These are phyloP conservation scores for Drosophila watanabei DNA, from an alignment of 1,140 invertebrate genomes.

Conservation along the genomic window DNA sequence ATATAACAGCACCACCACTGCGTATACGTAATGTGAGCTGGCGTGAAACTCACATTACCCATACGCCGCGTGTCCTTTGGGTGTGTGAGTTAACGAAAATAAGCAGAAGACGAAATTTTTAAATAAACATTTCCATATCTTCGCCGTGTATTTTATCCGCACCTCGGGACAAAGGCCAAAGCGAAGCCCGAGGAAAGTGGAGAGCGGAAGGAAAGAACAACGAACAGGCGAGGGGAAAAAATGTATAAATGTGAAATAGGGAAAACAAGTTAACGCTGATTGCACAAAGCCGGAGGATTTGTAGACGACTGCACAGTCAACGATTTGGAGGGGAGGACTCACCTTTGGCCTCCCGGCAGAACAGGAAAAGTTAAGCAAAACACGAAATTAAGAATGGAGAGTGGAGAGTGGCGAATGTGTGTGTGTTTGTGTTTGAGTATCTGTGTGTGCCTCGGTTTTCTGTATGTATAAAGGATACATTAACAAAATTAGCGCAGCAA, in stretches of 20 bases:
- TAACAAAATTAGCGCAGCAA: slow-evolving; percentile 81
- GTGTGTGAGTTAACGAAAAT: slow-evolving; percentile 18
- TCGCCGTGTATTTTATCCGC: slow-evolving; percentile 47
- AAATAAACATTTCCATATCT: slow-evolving; percentile 81
- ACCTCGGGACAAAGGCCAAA: slow-evolving; percentile 14
- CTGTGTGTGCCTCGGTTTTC: slow-evolving; percentile 29
- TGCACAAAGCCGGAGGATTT: slow-evolving; percentile 79
- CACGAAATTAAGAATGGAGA: slow-evolving; percentile 74
- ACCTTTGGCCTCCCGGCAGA: slow-evolving; percentile 22
- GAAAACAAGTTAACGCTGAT: slow-evolving; percentile 83
- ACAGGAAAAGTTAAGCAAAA: slow-evolving; percentile 76
- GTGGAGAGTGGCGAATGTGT: slow-evolving; percentile 12
- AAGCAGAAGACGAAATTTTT: slow-evolving; percentile 48
- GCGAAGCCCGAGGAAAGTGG: not conserved
- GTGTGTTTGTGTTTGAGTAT: slow-evolving; percentile 3
- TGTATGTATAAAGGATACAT: slow-evolving; percentile 74
- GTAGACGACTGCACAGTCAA: slow-evolving; percentile 75
- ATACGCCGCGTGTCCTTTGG: slow-evolving; percentile 33
- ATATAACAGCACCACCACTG: not conserved
- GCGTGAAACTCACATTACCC: slow-evolving; percentile 39
- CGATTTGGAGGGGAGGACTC: slow-evolving; percentile 34
- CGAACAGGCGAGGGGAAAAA: slow-evolving; percentile 31
- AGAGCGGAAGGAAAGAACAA: slow-evolving; percentile 44
- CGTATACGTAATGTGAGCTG: slow-evolving; percentile 12
- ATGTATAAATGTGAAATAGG: slow-evolving; percentile 71